These are phyloP conservation scores for Babylonia areolata DNA, from an alignment of 1,140 invertebrate species.

Conservation along the genomic window DNA sequence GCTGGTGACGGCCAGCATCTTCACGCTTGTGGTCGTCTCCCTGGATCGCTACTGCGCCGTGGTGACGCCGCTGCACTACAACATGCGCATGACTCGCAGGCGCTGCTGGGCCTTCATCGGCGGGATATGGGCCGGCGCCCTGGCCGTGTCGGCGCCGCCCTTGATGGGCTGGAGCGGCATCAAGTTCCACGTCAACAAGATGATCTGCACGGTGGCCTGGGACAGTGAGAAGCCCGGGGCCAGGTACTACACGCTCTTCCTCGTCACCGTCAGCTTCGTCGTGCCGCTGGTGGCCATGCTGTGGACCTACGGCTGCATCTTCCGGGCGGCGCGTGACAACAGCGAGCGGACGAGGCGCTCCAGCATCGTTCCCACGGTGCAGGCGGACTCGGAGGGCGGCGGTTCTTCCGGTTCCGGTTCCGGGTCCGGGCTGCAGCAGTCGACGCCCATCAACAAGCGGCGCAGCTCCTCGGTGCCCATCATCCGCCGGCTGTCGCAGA, in stretches of 20 bases:
- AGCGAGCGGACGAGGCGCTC: constrained; percentile 83
- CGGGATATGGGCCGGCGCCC: constrained; percentile 79
- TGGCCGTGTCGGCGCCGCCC: constrained; percentile 66
- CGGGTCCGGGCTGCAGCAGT: constrained; percentile 42
- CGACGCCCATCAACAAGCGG: constrained; percentile 53
- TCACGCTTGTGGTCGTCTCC: constrained; percentile 88
- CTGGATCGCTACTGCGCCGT: constrained; percentile 91
- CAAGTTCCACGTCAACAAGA: constrained; percentile 68
- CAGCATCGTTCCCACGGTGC: constrained; percentile 76
- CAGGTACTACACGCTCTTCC: constrained; percentile 65
- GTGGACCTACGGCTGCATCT: constrained; percentile 85
- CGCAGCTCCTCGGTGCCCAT: constrained; percentile 70
- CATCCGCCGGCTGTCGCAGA: constrained; percentile 63
- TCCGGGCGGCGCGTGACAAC: constrained; percentile 83
- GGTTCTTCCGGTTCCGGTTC: neutral
- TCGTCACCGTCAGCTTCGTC: constrained; percentile 78
- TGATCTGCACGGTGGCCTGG: constrained; percentile 70
- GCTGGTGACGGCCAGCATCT: constrained; percentile 79
- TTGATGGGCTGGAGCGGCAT: constrained; percentile 71
- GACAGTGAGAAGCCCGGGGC: constrained; percentile 51
- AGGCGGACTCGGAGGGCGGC: constrained; percentile 20
- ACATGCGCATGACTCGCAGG: constrained; percentile 84
- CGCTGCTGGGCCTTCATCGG: constrained; percentile 84
- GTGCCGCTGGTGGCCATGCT: constrained; percentile 82
- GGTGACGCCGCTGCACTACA: constrained; percentile 71